Evolutionary conservation across 2,888 invertebrate genomes (phyloP).

Genomic region (Pseudoips prasinana): DNA sequence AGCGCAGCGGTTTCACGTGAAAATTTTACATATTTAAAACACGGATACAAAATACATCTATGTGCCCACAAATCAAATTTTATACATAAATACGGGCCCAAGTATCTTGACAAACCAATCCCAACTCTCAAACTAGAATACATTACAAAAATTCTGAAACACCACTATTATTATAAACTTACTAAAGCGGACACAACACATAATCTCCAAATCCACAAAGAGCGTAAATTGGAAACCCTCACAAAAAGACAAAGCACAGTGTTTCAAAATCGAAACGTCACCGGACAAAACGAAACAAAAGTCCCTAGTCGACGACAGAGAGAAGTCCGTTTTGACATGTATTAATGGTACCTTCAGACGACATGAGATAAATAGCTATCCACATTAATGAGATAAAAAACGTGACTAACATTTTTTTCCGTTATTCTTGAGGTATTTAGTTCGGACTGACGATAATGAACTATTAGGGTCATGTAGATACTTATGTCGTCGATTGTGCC

Average conservation of each 20-base stretch:
- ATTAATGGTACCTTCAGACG: slow-evolving; percentile 67
- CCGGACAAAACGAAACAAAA: slow-evolving; percentile 49
- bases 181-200: slow-evolving; percentile 16
- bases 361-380: slow-evolving; percentile 66
- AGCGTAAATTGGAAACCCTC: slow-evolving; percentile 18
- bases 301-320: slow-evolving; percentile 38
- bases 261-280: slow-evolving; percentile 46
- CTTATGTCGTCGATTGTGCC: slow-evolving; percentile 14
- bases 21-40: too few species aligned
- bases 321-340: slow-evolving; percentile 58
- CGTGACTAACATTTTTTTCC: slow-evolving; percentile 45
- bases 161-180: too few species aligned
- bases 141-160: too few species aligned
- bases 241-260: slow-evolving; percentile 40
- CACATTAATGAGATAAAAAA: slow-evolving; percentile 74
- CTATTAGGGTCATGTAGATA: slow-evolving; percentile 13
- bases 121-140: too few species aligned
- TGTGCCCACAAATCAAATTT: too few species aligned
- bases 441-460: slow-evolving; percentile 29
- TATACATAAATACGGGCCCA: too few species aligned
- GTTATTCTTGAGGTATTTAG: slow-evolving; percentile 49
- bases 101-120: too few species aligned
- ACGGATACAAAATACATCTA: too few species aligned
- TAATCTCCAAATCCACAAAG: slow-evolving; percentile 29
- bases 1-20: too few species aligned